Percentiles rank a stretch among this genome's conserved stretches.
phyloP scores from a whole-genome alignment of 2,113 vertebrate genomes.

The Notarius quadriscutis region DNA sequence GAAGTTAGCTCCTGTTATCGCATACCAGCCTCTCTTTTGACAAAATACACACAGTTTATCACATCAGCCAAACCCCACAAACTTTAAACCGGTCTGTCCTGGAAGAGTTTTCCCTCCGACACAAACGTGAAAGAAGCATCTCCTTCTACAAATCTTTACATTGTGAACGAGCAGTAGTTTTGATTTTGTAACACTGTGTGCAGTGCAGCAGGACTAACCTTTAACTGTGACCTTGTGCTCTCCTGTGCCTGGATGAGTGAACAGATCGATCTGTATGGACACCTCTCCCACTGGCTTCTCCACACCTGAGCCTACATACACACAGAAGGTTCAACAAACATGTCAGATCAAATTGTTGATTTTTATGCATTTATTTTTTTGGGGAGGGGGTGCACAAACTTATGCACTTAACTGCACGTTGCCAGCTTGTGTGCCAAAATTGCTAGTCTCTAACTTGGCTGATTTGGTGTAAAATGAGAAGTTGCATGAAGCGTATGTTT shows the following conservation, averaged over 20 bases:
- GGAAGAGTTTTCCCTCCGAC: neutral
- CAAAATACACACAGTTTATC: neutral
- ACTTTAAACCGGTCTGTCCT: neutral
- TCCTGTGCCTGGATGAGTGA: constrained; percentile 89
- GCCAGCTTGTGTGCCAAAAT: neutral
- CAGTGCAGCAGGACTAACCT: constrained; percentile 72
- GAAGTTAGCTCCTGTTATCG: neutral
- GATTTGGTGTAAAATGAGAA: neutral
- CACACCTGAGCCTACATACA: constrained; percentile 79
- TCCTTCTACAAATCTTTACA: neutral
- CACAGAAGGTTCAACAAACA: constrained; percentile 12
- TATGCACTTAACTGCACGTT: neutral
- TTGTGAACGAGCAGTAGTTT: neutral
- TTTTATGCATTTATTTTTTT: no score
- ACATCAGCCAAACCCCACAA: neutral
- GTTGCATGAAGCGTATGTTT: neutral
- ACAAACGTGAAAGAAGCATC: neutral
- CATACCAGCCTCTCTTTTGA: neutral
- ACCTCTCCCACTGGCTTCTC: constrained; percentile 94
- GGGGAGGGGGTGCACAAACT: neutral
- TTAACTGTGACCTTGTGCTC: constrained; percentile 94
- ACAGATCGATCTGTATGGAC: constrained; percentile 91
- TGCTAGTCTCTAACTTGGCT: neutral
- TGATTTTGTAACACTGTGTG: neutral
- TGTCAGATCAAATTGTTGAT: neutral